Base-by-base conservation (phyloP, 2,888 invertebrate species). In the Agriopis leucophaearia region DNA sequence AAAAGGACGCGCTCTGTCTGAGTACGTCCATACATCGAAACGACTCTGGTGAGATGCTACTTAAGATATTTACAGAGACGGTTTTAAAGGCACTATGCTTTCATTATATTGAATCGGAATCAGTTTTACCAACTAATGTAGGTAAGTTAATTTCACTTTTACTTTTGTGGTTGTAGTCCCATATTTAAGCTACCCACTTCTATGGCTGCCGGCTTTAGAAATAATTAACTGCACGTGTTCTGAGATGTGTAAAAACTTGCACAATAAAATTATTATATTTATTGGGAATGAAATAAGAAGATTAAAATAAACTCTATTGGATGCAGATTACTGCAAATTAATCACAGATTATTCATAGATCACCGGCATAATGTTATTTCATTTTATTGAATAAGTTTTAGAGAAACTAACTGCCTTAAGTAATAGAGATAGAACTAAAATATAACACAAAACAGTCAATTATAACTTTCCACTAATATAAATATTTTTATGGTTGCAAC, bases 91-190 rank as follows among this genome's bases (percentile, higher is more conserved):
- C 38, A 38, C 38, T 38, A 1, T 10, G 8, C 38, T 9, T 38
- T 10, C 2, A 9, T 38, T 9, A 8, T 10, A 38, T 9, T 38
- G 7, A 3, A 38, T 3, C 27, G 27, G 27, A 27, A 38, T 38
- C 1, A 45, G 8, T 45, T 45, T 45, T 45, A n/a, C 45, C 15
- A 45, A 2, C n/a, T 8, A 15, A 7, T 12, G 8, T 55, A 12
- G 15, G 13, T 27, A 16, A 27, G 13, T 44, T 27, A 27, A 27
- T n/a, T 1, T 13, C 27, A 13, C 64, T 27, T 27, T 27, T 27
- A 64, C 45, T 57, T 64, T 57, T 64, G 51, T 45, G 57, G 64
- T 12, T 64, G 35, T 64, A 58, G 58, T 48, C 51, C 15, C 18
- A 10, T 51, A 15, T 40, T 55, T 55, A 13, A 10, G 27, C n/a